These are phyloP conservation scores for Labeo calbasu DNA, from an alignment of 2,797 vertebrate genomes.

Conservation along the genomic window DNA sequence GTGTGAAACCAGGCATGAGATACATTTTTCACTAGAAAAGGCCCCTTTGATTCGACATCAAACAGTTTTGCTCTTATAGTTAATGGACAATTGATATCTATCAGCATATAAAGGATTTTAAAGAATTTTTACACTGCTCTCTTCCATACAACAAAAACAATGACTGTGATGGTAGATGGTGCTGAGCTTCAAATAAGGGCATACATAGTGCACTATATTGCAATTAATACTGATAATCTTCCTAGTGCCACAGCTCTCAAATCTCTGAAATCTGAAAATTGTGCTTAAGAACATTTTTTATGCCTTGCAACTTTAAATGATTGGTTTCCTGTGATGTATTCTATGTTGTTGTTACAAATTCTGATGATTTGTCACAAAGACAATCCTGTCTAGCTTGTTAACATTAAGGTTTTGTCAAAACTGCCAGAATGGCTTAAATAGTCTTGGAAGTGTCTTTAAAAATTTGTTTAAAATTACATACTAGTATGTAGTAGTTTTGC, in stretches of 20 bases:
- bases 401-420: no score
- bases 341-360: not conserved
- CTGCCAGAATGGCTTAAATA: not conserved
- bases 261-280: not conserved
- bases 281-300: not conserved
- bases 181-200: not conserved
- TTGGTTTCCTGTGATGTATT: not conserved
- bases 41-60: slow-evolving; percentile 28
- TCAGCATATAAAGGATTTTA: not conserved
- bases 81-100: slow-evolving; percentile 15
- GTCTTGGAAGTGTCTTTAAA: not conserved
- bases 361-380: no score
- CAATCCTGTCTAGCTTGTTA: not conserved
- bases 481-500: not conserved
- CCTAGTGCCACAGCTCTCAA: not conserved
- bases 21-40: slow-evolving; percentile 11
- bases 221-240: not conserved
- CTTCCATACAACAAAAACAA: not conserved
- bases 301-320: not conserved
- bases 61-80: slow-evolving; percentile 14
- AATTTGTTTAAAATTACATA: not conserved
- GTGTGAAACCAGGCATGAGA: slow-evolving; percentile 26
- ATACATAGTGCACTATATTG: not conserved
- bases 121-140: not conserved
- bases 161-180: not conserved